A percentile compares a stretch with the other conserved stretches of the same genome.
Conservation (phyloP, 2,113 vertebrate genomes). For the Centropristis striata region DNA sequence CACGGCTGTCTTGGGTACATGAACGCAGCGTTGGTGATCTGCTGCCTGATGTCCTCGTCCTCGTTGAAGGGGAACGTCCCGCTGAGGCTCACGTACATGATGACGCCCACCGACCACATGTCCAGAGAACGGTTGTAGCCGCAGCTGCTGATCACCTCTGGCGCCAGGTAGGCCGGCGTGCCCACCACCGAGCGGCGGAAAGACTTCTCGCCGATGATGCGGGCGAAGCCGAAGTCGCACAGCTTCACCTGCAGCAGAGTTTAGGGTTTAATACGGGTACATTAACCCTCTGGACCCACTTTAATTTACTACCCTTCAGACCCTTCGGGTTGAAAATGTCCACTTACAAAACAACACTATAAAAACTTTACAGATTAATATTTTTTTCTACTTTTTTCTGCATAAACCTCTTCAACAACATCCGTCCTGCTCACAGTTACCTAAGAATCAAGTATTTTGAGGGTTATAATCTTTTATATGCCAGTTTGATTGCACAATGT, state of each 20-base stretch:
- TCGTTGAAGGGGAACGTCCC: slow-evolving; percentile 88
- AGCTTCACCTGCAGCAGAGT: slow-evolving; percentile 83
- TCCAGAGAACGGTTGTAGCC: slow-evolving; percentile 87
- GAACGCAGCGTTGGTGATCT: slow-evolving; percentile 87
- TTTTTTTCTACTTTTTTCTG: too few relatives aligned
- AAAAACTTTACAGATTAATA: too few relatives aligned
- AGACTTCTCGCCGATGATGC: slow-evolving; percentile 87
- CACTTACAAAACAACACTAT: too few relatives aligned
- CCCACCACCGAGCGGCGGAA: slow-evolving; percentile 86
- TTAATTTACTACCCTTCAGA: too few relatives aligned
- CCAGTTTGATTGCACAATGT: too few relatives aligned
- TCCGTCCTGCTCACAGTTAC: too few relatives aligned
- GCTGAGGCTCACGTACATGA: slow-evolving; percentile 86
- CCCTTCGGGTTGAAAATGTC: too few relatives aligned
- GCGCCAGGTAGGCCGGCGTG: slow-evolving; percentile 86
- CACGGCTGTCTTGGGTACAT: slow-evolving; percentile 85
- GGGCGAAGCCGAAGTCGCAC: slow-evolving; percentile 87
- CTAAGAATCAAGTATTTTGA: too few relatives aligned
- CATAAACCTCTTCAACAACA: too few relatives aligned
- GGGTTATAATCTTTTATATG: too few relatives aligned
- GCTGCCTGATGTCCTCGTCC: slow-evolving; percentile 86
- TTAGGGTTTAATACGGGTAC: too few relatives aligned
- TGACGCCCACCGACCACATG: slow-evolving; percentile 87
- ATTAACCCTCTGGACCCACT: too few relatives aligned
- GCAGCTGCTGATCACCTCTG: slow-evolving; percentile 82